Percentiles rank a stretch among this genome's conserved stretches.
Evolutionary conservation across 2,888 invertebrate species (phyloP).

Genomic region (Elegia similella): DNA sequence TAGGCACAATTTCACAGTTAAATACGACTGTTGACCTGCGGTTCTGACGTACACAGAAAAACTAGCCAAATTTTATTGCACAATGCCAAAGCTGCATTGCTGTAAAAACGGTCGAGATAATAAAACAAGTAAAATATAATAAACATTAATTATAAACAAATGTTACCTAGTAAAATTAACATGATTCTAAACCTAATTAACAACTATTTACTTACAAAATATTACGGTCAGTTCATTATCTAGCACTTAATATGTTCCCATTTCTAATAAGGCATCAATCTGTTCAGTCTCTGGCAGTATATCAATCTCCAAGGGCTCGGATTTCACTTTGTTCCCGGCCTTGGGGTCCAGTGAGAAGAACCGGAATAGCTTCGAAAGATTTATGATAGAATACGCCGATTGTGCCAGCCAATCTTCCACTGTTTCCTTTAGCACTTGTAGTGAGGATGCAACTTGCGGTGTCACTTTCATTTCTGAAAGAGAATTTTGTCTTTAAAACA

Average conservation of each 20-base stretch:
- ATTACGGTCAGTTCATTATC: not conserved
- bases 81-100: too few species aligned
- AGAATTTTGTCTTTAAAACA: constrained; percentile 12
- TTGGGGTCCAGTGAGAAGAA: constrained; percentile 65
- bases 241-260: constrained; percentile 52
- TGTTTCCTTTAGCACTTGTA: constrained; percentile 83
- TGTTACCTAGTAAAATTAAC: constrained; percentile 11
- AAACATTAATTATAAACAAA: constrained; percentile 12
- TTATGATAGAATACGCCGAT: constrained; percentile 86
- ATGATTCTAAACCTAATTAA: constrained; percentile 22
- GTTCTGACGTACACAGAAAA: too few species aligned
- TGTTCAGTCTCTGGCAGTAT: constrained; percentile 73
- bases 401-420: constrained; percentile 85
- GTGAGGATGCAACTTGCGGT: constrained; percentile 78
- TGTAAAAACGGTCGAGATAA: too few species aligned
- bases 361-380: constrained; percentile 81
- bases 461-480: constrained; percentile 77
- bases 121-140: not conserved
- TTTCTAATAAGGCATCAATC: constrained; percentile 70
- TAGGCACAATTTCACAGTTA: too few species aligned
- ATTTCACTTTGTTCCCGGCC: constrained; percentile 44
- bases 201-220: not conserved
- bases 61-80: too few species aligned
- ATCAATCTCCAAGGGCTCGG: constrained; percentile 65
- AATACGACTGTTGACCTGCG: too few species aligned